Evolutionary conservation across 2,113 vertebrate species (phyloP).

Genomic region (Candoia aspera): DNA sequence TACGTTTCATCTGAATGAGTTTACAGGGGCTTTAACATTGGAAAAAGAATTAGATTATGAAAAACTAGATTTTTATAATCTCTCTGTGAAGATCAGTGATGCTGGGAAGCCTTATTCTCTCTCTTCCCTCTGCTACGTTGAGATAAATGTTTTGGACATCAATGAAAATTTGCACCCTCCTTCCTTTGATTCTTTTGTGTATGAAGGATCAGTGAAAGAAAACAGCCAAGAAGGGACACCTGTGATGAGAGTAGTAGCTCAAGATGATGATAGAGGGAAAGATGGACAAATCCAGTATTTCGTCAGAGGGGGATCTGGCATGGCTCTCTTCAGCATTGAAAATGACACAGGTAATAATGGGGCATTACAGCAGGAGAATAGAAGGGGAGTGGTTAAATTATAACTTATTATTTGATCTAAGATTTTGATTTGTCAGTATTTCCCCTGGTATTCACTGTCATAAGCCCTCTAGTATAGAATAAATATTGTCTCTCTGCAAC

Average conservation of each 20-base stretch:
- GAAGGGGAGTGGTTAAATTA: neutral
- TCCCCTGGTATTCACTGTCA: neutral
- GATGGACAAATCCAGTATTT: conserved; percentile 90
- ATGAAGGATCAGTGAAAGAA: conserved; percentile 84
- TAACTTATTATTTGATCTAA: neutral
- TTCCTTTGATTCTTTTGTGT: conserved; percentile 84
- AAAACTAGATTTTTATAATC: conserved; percentile 81
- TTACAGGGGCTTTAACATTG: conserved; percentile 83
- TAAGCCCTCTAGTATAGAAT: neutral
- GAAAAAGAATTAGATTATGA: conserved; percentile 94
- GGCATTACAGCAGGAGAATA: neutral
- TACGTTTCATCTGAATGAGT: conserved; percentile 81
- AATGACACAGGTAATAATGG: conserved; percentile 86
- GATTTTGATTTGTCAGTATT: neutral
- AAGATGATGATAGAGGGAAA: conserved; percentile 83
- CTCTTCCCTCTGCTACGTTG: conserved; percentile 87
- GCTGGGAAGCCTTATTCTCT: conserved; percentile 82
- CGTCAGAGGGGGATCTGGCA: conserved; percentile 87
- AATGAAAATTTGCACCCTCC: conserved; percentile 93
- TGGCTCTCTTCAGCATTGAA: conserved; percentile 85
- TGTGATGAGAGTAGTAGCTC: conserved; percentile 79
- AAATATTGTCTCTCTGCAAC: neutral
- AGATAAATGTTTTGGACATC: conserved; percentile 88
- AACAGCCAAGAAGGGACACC: conserved; percentile 81
- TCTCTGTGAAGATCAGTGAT: conserved; percentile 88